Base-by-base conservation (phyloP, 2,888 invertebrate genomes). In the Morpho deidamia region DNA sequence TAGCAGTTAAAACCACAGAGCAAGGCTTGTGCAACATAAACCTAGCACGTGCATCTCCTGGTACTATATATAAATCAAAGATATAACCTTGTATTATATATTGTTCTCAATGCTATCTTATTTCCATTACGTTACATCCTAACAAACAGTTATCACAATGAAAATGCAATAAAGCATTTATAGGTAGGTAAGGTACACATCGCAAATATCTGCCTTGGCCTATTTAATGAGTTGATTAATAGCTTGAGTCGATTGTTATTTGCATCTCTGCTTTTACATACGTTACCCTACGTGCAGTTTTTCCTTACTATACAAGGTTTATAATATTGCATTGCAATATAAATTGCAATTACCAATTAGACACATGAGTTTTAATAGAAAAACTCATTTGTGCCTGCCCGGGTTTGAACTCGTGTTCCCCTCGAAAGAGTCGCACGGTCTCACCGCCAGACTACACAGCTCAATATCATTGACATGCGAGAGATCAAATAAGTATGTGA, bases 191-290 rank as follows among this genome's bases (percentile, higher is more conserved):
- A 33, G 9, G 46, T 23, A 34, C 12, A 48, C n/a, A 37, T 23
- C 35, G 49, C 14, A 42, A 37, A 37, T 41, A 48, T 42, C 42
- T 42, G 42, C 49, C 49, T 49, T 49, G 49, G 49, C 49, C 49
- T 49, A 49, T 49, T 49, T 49, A 42, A 49, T 35, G 11, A 42
- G 34, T 42, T 11, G 35, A 37, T 42, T 42, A 42, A 42, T 49
- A 37, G 9, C 33, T 5, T 40, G 33, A 12, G 39, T 11, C 11
- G 7, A 10, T 11, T n/a, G 11, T n/a, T 38, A 7, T 38, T 32
- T 47, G 46, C n/a, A 11, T 32, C 39, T 47, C 11, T 32, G 39
- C 46, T 38, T 45, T 45, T 11, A 10, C 14, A n/a, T 10, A 32
- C 10, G 23, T 46, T 38, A 32, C 38, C 38, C 8, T 46, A 9